Percentiles rank a stretch among this genome's conserved stretches.
Conservation (phyloP, 2,797 vertebrate genomes). For the Lepilemur septentrionalis region DNA sequence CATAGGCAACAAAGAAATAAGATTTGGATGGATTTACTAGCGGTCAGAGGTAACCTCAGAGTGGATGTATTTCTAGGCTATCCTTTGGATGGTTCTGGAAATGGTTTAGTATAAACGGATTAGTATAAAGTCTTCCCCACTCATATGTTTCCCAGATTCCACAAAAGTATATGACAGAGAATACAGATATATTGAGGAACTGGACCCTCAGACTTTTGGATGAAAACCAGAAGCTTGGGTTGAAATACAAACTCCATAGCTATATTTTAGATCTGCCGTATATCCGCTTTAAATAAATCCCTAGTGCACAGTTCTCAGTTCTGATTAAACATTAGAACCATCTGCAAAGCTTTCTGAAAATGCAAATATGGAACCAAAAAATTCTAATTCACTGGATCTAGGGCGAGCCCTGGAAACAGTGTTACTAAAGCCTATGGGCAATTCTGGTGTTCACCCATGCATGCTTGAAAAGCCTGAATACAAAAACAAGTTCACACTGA, state of each 20-base stretch:
- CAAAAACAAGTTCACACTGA: background rate
- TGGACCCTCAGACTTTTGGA: background rate
- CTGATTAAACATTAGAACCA: background rate
- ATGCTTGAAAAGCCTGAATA: background rate
- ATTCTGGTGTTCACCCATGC: no score
- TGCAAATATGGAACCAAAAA: background rate
- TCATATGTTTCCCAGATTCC: background rate
- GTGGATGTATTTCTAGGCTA: background rate
- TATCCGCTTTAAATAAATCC: background rate
- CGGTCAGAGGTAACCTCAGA: background rate
- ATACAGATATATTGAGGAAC: background rate
- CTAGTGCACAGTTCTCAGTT: background rate
- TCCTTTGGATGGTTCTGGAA: background rate
- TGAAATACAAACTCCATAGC: background rate
- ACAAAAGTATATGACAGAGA: background rate
- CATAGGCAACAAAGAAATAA: background rate
- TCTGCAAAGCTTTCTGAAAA: background rate
- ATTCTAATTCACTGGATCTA: background rate
- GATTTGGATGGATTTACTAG: background rate
- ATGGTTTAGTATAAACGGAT: background rate
- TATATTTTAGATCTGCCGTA: background rate
- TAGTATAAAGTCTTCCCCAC: background rate
- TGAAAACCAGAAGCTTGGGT: background rate
- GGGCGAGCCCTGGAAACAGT: background rate
- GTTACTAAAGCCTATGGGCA: background rate